Conservation (phyloP, 2,797 vertebrate species). For the Allobates femoralis region DNA sequence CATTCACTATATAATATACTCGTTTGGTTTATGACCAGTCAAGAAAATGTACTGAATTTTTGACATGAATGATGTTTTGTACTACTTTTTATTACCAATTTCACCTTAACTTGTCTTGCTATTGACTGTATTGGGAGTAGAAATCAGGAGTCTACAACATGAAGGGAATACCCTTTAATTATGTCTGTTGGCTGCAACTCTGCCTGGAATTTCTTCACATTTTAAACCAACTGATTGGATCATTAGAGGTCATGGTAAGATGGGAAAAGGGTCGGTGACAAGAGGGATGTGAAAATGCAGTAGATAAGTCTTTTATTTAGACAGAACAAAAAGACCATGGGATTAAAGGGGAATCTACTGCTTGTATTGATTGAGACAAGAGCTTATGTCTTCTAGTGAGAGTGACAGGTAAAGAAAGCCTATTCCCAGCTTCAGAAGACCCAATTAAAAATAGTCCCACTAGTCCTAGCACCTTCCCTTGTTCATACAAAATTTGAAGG, state of each 20-base stretch:
- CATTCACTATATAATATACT: background rate
- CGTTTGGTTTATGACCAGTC: background rate
- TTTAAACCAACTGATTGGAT: conserved; percentile 65
- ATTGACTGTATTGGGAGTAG: conserved; percentile 8
- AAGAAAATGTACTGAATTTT: background rate
- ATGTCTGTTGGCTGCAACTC: conserved; percentile 18
- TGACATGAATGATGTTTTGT: background rate
- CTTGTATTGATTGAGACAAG: conserved; percentile 76
- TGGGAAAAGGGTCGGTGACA: conserved; percentile 70
- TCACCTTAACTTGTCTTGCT: conserved; percentile 3
- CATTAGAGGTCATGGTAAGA: conserved; percentile 70
- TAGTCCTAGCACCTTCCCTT: conserved; percentile 57
- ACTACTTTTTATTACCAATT: background rate
- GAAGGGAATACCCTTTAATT: conserved; percentile 10
- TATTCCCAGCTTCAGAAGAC: conserved; percentile 72
- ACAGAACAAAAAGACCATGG: conserved; percentile 68
- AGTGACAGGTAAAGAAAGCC: conserved; percentile 73
- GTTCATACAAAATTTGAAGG: conserved; percentile 26
- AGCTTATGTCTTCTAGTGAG: conserved; percentile 72
- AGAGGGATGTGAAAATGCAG: conserved; percentile 67
- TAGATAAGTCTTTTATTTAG: conserved; percentile 59
- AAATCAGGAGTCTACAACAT: background rate
- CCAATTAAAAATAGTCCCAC: conserved; percentile 74
- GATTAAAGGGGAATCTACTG: conserved; percentile 74
- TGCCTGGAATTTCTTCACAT: conserved; percentile 72